Conservation (phyloP, 2,113 vertebrate species). For the Columba livia region DNA sequence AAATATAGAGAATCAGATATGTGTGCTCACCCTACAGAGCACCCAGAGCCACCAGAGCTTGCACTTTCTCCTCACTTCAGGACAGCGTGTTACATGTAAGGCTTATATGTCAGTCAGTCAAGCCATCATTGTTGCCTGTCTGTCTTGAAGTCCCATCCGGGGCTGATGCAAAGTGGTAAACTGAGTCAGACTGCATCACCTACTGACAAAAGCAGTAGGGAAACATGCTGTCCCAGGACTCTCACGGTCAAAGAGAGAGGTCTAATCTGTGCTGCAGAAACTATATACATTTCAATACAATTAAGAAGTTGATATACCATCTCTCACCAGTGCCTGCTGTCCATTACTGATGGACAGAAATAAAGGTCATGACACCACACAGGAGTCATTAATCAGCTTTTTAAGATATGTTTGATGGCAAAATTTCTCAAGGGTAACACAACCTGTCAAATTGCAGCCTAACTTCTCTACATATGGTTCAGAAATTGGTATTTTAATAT, state of each 20-base stretch:
- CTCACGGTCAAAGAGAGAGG: not conserved
- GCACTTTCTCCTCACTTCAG: not conserved
- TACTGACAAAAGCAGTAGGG: not conserved
- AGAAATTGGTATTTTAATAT: not conserved
- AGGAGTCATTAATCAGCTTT: not conserved
- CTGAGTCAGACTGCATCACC: not conserved
- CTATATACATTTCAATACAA: not conserved
- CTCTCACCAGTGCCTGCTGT: not conserved
- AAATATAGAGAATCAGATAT: accelerated
- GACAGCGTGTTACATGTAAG: not conserved
- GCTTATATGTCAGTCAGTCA: not conserved
- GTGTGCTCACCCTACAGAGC: not conserved
- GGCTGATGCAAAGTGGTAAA: not conserved
- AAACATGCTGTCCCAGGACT: not conserved
- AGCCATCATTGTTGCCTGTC: not conserved
- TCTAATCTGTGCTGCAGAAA: not conserved
- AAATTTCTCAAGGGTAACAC: not conserved
- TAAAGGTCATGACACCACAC: not conserved
- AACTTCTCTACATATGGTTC: not conserved
- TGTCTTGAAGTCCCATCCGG: not conserved
- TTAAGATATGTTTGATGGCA: not conserved
- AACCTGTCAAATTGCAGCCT: not conserved
- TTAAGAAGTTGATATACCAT: not conserved
- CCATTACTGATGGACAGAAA: not conserved
- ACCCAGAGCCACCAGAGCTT: not conserved